A percentile compares a stretch with the other conserved stretches of the same genome.
Conservation (phyloP, 1,140 invertebrate genomes). For the Drosophila eugracilis region DNA sequence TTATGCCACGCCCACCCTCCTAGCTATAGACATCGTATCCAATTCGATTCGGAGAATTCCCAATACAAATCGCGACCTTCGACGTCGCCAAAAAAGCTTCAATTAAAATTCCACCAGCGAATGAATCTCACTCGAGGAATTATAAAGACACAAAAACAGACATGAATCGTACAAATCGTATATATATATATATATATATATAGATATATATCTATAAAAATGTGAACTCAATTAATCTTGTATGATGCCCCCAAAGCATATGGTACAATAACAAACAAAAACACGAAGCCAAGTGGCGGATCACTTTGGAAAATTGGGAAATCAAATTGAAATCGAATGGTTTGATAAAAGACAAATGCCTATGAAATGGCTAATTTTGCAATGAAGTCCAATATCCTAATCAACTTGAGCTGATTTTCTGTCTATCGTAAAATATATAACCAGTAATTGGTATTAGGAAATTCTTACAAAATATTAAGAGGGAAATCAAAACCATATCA, state of each 20-base stretch:
- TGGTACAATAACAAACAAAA: conserved; percentile 5
- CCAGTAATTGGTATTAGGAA: not conserved
- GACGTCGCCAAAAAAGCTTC: conserved; percentile 54
- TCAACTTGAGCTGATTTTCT: conserved; percentile 17
- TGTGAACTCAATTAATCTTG: conserved; percentile 59
- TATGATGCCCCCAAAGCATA: conserved; percentile 24
- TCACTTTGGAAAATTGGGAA: conserved; percentile 41
- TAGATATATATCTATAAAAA: conserved; percentile 11
- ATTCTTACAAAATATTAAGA: not conserved
- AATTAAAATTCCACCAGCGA: conserved; percentile 72
- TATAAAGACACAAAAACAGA: conserved; percentile 36
- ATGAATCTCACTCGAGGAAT: conserved; percentile 19
- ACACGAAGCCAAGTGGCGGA: conserved; percentile 5
- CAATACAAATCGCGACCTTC: conserved; percentile 58
- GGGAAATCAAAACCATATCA: not conserved
- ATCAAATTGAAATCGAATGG: conserved; percentile 12
- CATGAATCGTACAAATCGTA: too few species aligned
- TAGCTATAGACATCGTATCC: conserved; percentile 1
- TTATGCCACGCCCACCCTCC: conserved; percentile 23
- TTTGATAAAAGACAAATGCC: conserved; percentile 15
- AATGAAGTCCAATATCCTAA: not conserved
- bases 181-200: conserved; percentile 7
- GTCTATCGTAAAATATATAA: not conserved
- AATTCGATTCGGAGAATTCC: conserved; percentile 31
- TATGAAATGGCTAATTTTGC: conserved; percentile 20